A percentile compares a stretch with the other conserved stretches of the same genome.
Conservation (phyloP, 2,113 vertebrate species). For the Oriolus oriolus region DNA sequence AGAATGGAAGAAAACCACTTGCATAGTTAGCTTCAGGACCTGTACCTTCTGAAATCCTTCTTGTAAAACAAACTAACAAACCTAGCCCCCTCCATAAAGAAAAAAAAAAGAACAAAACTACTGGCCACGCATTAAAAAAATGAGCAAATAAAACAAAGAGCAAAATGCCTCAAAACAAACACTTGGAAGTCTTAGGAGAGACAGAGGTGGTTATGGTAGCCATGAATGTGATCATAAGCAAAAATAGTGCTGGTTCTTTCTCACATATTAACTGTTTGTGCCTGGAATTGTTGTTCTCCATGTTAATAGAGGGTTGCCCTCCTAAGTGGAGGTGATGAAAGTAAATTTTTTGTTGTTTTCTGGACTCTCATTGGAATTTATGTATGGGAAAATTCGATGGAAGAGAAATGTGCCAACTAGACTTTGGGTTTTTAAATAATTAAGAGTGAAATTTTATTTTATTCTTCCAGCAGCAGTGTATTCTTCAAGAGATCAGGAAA, state of each 20-base stretch:
- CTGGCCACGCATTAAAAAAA: not conserved
- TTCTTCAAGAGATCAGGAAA: not conserved
- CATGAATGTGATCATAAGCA: not conserved
- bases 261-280: not conserved
- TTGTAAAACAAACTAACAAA: not conserved
- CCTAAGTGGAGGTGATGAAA: not conserved
- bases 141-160: no score
- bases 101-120: not conserved
- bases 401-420: not conserved
- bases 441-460: not conserved
- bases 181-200: not conserved
- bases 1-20: not conserved
- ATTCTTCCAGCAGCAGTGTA: not conserved
- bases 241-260: not conserved
- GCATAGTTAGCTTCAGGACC: not conserved
- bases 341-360: not conserved
- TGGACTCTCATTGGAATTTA: not conserved
- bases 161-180: not conserved
- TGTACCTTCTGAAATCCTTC: not conserved
- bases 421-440: not conserved
- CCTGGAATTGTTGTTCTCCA: not conserved
- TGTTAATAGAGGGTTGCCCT: not conserved
- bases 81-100: accelerated
- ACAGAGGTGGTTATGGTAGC: not conserved
- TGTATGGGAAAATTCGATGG: not conserved